These are phyloP conservation scores for Cephalopholis sonnerati DNA, from an alignment of 2,113 vertebrate genomes.

Conservation along the genomic window DNA sequence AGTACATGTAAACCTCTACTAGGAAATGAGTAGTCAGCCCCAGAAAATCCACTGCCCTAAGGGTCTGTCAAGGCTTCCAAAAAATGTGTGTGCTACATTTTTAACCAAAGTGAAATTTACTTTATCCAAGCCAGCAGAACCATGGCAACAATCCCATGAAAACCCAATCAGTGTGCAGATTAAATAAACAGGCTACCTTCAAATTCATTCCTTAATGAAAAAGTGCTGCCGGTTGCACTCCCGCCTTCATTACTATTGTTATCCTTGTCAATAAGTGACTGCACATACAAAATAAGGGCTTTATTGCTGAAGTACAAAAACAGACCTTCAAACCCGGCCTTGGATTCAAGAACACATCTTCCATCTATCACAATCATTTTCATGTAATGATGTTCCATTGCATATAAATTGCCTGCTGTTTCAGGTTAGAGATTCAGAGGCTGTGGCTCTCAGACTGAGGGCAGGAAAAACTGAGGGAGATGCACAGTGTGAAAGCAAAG, in stretches of 20 bases:
- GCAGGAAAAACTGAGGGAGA: constrained; percentile 6
- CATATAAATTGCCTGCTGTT: constrained; percentile 60
- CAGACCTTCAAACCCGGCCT: constrained; percentile 43
- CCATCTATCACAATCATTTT: constrained; percentile 67
- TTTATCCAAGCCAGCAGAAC: constrained; percentile 52
- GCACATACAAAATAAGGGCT: constrained; percentile 59
- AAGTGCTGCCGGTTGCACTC: constrained; percentile 38
- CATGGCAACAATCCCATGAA: constrained; percentile 69
- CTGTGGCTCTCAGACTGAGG: not conserved
- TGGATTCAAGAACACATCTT: constrained; percentile 54
- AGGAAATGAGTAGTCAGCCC: not conserved
- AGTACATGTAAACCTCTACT: not conserved
- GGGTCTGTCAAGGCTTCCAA: not conserved
- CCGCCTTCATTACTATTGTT: constrained; percentile 55
- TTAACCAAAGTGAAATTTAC: constrained; percentile 22
- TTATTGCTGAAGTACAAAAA: constrained; percentile 62
- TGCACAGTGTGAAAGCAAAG: not conserved
- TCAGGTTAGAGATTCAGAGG: constrained; percentile 49
- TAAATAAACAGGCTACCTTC: constrained; percentile 62
- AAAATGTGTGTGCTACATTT: constrained; percentile 32
- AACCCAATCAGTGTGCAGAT: constrained; percentile 53
- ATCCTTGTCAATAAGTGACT: constrained; percentile 54
- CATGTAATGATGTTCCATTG: constrained; percentile 60
- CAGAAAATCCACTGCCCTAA: not conserved
- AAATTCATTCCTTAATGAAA: constrained; percentile 55